Conservation (phyloP, 2,797 vertebrate genomes). For the Gymnothorax javanicus region DNA sequence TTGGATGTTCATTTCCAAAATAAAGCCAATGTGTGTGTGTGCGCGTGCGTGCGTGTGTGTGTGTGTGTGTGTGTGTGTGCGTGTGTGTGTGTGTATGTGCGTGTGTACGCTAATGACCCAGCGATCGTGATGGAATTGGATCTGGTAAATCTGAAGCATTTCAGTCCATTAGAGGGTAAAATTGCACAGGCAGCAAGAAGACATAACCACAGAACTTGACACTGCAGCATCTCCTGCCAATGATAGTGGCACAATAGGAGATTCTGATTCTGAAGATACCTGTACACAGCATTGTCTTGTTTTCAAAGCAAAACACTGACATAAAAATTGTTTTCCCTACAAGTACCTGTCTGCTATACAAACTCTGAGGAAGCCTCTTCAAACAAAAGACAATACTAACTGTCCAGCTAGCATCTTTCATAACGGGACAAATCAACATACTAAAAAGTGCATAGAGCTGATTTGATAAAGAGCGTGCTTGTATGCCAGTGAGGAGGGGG, state of each 20-base stretch:
- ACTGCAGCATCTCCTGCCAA: slow-evolving; percentile 39
- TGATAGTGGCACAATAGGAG: slow-evolving; percentile 35
- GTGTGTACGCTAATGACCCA: slow-evolving; percentile 17
- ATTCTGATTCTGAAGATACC: slow-evolving; percentile 28
- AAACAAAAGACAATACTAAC: background rate
- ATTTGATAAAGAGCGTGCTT: slow-evolving; percentile 3
- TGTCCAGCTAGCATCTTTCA: background rate
- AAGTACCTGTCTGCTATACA: slow-evolving; percentile 19
- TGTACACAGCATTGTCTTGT: slow-evolving; percentile 20
- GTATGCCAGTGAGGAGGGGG: background rate
- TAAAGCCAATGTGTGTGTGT: background rate
- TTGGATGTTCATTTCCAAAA: slow-evolving; percentile 1
- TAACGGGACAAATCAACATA: background rate
- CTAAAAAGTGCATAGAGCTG: slow-evolving; percentile 28
- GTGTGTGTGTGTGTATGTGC: too few relatives aligned
- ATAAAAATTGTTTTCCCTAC: background rate
- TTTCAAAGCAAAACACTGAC: slow-evolving; percentile 42
- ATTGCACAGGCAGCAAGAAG: slow-evolving; percentile 34
- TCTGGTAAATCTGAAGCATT: slow-evolving; percentile 30
- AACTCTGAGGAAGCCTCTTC: background rate
- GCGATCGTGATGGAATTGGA: background rate
- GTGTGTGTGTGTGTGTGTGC: too few relatives aligned
- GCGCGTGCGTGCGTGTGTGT: too few relatives aligned
- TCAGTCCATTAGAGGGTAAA: slow-evolving; percentile 22
- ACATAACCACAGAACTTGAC: slow-evolving; percentile 41